phyloP scores from a whole-genome alignment of 2,113 vertebrate species.

The Gymnobelideus leadbeateri region DNA sequence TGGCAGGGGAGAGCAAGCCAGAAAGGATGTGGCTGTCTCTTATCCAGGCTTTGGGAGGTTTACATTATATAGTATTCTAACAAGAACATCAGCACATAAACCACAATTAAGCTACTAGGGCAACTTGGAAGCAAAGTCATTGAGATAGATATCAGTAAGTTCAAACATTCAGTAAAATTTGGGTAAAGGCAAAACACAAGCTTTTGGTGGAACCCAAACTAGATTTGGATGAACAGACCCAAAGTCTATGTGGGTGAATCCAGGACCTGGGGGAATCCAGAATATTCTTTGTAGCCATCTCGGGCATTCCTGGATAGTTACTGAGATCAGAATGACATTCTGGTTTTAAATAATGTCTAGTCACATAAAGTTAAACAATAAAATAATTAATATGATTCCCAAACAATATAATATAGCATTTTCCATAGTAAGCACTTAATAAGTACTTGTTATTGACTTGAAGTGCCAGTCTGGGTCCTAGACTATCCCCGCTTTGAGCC shows the following conservation, averaged over 20 bases:
- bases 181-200: not conserved
- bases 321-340: not conserved
- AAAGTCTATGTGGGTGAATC: not conserved
- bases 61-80: not conserved
- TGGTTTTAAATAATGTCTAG: not conserved
- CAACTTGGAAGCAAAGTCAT: not conserved
- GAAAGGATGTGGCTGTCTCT: not conserved
- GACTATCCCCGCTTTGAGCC: not conserved
- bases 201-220: not conserved
- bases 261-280: not conserved
- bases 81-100: not conserved
- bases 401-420: not conserved
- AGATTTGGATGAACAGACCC: not conserved
- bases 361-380: not conserved
- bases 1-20: not conserved
- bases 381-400: not conserved
- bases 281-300: not conserved
- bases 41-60: not conserved
- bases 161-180: not conserved
- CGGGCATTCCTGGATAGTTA: not conserved
- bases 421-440: not conserved
- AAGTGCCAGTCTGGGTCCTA: not conserved
- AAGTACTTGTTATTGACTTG: not conserved
- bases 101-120: not conserved
- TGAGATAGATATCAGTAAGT: not conserved